Percentiles rank a stretch among this genome's conserved stretches.
These are phyloP conservation scores for Lanius collurio DNA, from an alignment of 2,113 vertebrate species.

Conservation along the genomic window DNA sequence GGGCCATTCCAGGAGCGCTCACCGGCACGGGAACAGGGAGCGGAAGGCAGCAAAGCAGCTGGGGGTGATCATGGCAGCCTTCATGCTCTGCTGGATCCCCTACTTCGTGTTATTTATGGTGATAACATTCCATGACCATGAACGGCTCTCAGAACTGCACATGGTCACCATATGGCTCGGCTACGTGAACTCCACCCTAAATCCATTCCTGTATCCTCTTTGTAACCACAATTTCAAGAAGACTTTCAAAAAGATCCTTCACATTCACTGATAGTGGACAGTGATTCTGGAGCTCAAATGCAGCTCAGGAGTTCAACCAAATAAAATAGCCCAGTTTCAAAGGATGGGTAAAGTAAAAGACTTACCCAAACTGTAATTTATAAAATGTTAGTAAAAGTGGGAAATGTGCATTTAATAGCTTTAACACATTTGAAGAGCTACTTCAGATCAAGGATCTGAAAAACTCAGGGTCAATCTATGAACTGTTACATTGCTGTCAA, in stretches of 20 bases:
- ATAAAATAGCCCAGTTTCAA: neutral
- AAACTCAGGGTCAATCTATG: neutral
- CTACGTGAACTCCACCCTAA: constrained; percentile 94
- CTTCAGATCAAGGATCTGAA: neutral
- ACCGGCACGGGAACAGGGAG: constrained; percentile 81
- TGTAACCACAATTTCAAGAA: constrained; percentile 95
- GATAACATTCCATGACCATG: constrained; percentile 82
- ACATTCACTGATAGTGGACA: constrained; percentile 21
- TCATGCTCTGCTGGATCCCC: constrained; percentile 95
- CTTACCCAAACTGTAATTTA: neutral
- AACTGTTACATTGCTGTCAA: neutral
- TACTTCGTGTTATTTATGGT: constrained; percentile 94
- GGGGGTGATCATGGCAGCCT: constrained; percentile 90
- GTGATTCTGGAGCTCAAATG: neutral
- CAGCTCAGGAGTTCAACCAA: neutral
- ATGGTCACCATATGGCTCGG: constrained; percentile 96
- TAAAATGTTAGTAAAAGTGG: neutral
- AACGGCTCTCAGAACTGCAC: constrained; percentile 74
- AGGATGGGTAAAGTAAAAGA: neutral
- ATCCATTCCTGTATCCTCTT: constrained; percentile 94
- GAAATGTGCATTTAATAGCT: neutral
- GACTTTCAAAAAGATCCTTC: constrained; percentile 91
- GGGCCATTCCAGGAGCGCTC: constrained; percentile 73
- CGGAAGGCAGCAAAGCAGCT: constrained; percentile 92
- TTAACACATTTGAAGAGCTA: neutral